Conservation (phyloP, 2,113 vertebrate genomes). For the Addax nasomaculatus region DNA sequence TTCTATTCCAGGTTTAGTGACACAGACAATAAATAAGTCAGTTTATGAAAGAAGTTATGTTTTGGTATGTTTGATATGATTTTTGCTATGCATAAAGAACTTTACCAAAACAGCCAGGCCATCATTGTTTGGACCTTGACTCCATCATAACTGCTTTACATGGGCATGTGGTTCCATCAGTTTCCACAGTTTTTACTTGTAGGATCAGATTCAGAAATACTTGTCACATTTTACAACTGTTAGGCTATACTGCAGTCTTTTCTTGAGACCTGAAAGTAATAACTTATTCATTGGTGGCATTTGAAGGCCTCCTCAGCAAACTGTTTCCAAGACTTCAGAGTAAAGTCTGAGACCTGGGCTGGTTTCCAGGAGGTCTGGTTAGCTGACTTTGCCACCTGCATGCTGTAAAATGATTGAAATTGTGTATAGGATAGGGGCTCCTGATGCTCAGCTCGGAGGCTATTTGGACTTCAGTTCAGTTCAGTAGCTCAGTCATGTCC, state of each 20-base stretch:
- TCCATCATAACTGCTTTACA: neutral
- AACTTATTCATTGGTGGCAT: neutral
- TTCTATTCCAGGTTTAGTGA: neutral
- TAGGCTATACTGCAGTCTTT: neutral
- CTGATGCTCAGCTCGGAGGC: neutral
- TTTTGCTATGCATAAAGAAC: neutral
- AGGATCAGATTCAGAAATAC: neutral
- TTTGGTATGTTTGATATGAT: neutral
- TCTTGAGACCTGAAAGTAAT: neutral
- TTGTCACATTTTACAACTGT: neutral
- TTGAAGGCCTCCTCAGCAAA: neutral
- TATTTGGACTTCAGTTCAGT: neutral
- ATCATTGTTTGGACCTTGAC: neutral
- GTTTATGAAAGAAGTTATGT: neutral
- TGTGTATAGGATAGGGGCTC: no score
- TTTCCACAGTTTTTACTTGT: neutral
- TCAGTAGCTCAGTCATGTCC: no score
- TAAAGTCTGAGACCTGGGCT: neutral
- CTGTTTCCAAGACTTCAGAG: neutral
- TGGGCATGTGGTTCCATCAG: neutral
- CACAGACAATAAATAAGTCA: neutral
- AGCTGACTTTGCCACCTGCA: neutral
- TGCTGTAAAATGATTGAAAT: neutral
- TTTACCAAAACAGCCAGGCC: neutral
- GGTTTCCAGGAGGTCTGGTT: neutral